Conservation (phyloP, 2,113 vertebrate genomes). For the Platichthys flesus region DNA sequence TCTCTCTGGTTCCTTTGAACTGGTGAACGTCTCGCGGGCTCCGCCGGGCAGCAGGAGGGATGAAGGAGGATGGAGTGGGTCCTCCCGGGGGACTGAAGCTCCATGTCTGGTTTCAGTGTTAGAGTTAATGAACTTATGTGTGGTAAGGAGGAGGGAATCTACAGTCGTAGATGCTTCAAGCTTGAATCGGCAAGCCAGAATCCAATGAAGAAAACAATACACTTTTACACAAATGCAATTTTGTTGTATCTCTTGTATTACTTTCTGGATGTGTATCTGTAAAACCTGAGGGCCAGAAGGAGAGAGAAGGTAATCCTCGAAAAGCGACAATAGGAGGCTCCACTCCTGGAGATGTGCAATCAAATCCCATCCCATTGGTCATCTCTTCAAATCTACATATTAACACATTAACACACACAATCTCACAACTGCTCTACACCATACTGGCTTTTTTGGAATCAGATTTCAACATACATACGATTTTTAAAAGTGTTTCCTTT, state of each 20-base stretch:
- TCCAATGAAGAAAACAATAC: neutral
- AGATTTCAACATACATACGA: no score
- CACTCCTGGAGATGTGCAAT: no score
- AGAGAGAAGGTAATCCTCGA: no score
- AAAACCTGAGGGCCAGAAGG: no score
- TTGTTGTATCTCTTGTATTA: no score
- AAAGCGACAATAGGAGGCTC: no score
- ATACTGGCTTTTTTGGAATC: no score
- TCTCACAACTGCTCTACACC: no score
- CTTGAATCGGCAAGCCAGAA: neutral
- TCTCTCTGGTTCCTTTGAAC: slow-evolving; percentile 55
- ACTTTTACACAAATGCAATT: neutral
- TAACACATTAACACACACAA: no score
- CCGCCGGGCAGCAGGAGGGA: slow-evolving; percentile 35
- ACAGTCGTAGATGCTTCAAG: neutral
- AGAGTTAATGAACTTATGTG: slow-evolving; percentile 20
- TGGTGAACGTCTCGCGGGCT: slow-evolving; percentile 47
- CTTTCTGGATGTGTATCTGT: neutral
- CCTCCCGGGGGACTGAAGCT: slow-evolving; percentile 33
- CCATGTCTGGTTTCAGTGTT: slow-evolving; percentile 19
- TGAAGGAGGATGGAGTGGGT: slow-evolving; percentile 20
- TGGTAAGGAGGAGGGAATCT: neutral
- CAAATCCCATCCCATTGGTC: no score
- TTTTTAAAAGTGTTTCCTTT: no score
- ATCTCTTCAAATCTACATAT: no score